A percentile compares a stretch with the other conserved stretches of the same genome.
phyloP scores from a whole-genome alignment of 2,113 vertebrate species.

The Syrmaticus mikado region DNA sequence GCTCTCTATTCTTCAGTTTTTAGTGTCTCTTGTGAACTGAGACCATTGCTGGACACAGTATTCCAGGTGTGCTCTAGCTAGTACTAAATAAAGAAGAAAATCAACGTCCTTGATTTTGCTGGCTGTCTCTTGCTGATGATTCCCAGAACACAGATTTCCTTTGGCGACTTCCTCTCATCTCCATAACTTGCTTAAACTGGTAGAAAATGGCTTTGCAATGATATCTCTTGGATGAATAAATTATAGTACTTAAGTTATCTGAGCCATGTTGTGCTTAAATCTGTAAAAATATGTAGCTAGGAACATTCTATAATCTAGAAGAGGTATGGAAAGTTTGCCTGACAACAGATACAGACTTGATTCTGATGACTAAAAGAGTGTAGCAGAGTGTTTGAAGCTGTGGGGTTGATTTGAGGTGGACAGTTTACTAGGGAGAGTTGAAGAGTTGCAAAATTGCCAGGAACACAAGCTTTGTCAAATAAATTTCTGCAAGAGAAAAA shows the following conservation, averaged over 20 bases:
- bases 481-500: background rate
- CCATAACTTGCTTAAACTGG: background rate
- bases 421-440: background rate
- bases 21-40: background rate
- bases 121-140: accelerated
- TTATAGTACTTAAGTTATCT: background rate
- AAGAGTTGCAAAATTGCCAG: background rate
- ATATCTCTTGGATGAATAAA: background rate
- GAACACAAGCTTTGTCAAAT: background rate
- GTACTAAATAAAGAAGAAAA: background rate
- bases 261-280: background rate
- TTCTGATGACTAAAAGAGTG: background rate
- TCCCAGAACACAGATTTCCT: background rate
- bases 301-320: background rate
- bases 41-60: background rate
- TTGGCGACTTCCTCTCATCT: background rate
- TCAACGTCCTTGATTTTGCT: background rate
- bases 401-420: background rate
- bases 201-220: background rate
- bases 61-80: background rate
- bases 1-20: background rate
- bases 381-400: background rate
- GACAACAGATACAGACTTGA: background rate
- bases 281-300: background rate
- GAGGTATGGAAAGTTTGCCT: background rate